Evolutionary conservation across 2,797 vertebrate species (phyloP).

Genomic region (Chlorospingus semifuscus): DNA sequence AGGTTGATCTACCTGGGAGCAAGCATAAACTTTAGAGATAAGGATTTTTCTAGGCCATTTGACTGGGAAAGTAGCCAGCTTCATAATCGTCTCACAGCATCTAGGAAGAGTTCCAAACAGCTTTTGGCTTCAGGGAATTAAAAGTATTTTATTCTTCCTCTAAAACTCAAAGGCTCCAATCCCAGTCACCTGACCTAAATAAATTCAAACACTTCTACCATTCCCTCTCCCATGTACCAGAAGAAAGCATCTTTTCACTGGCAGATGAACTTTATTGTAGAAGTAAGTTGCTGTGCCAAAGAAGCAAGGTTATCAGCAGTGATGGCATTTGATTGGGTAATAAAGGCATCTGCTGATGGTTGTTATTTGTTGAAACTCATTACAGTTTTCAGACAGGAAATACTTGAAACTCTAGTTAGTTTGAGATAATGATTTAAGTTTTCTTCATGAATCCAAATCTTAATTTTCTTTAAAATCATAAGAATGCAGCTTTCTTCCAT

Average conservation of each 20-base stretch:
- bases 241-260: background rate
- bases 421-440: background rate
- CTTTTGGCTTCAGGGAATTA: conserved; percentile 36
- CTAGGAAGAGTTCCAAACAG: conserved; percentile 35
- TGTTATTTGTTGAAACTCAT: conserved; percentile 13
- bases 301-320: conserved; percentile 1
- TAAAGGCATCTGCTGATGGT: conserved; percentile 44
- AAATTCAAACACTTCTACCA: background rate
- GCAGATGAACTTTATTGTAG: background rate
- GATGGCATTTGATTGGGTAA: conserved; percentile 10
- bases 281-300: background rate
- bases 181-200: conserved; percentile 4
- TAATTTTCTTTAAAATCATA: background rate
- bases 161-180: background rate
- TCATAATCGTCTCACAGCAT: conserved; percentile 26
- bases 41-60: conserved; percentile 60
- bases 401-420: conserved; percentile 23
- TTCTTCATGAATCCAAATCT: background rate
- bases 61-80: conserved; percentile 58
- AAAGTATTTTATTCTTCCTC: conserved; percentile 25
- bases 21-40: conserved; percentile 33
- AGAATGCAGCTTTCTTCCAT: background rate
- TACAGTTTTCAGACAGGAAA: conserved; percentile 34
- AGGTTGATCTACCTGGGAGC: conserved; percentile 55
- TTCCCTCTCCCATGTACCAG: background rate